These are phyloP conservation scores for Leptodactylus fuscus DNA, from an alignment of 2,113 vertebrate genomes.

Conservation along the genomic window DNA sequence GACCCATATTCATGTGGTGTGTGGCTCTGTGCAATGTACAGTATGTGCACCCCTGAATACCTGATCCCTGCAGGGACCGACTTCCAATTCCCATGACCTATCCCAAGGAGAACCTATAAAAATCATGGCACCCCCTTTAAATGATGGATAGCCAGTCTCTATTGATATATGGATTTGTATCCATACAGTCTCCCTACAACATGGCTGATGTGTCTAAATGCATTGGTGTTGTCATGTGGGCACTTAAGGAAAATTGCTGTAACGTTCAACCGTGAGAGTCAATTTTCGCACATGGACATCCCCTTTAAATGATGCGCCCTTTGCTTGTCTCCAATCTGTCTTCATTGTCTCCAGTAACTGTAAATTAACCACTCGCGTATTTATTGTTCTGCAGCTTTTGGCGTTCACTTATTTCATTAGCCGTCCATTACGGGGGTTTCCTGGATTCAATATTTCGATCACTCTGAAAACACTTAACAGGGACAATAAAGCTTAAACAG, in stretches of 20 bases:
- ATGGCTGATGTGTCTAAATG: neutral
- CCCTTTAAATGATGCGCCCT: neutral
- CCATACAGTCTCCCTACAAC: neutral
- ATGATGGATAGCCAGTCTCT: no score
- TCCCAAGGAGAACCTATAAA: no score
- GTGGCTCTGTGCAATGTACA: no score
- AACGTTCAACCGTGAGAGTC: neutral
- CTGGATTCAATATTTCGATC: neutral
- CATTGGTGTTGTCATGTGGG: no score
- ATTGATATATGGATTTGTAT: no score
- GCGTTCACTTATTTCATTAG: neutral
- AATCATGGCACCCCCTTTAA: no score
- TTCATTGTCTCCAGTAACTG: neutral
- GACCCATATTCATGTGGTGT: no score
- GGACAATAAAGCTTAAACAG: neutral
- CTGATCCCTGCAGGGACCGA: no score
- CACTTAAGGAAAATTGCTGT: no score
- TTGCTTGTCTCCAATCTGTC: neutral
- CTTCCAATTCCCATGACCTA: no score
- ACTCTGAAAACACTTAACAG: neutral
- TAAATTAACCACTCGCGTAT: neutral
- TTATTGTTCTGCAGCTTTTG: neutral
- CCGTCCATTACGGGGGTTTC: slow-evolving; percentile 9
- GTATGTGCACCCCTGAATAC: no score
- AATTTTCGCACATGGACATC: neutral